Evolutionary conservation across 2,113 vertebrate species (phyloP).

Genomic region (Colius striatus): DNA sequence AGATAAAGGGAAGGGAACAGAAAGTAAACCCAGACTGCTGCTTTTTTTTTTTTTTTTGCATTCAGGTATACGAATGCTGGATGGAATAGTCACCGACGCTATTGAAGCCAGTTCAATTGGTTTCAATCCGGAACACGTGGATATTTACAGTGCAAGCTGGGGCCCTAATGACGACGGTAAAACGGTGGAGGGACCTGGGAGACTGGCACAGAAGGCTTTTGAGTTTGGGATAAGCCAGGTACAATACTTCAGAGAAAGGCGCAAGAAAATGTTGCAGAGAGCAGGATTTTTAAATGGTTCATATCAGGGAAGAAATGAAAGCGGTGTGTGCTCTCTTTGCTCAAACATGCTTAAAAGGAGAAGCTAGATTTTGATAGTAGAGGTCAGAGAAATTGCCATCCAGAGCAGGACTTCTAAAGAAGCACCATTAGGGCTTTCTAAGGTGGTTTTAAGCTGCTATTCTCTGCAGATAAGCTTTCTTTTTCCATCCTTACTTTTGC

Average conservation of each 20-base stretch:
- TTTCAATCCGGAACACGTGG: conserved; percentile 93
- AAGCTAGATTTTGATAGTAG: neutral
- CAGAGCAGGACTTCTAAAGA: neutral
- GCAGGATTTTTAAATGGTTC: neutral
- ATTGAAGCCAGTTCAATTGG: conserved; percentile 98
- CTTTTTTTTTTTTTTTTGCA: neutral
- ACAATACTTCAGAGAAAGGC: neutral
- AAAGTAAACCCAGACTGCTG: neutral
- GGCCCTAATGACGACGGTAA: conserved; percentile 98
- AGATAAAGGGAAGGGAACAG: neutral
- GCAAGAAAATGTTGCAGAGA: neutral
- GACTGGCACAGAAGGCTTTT: conserved; percentile 95
- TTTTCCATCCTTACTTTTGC: neutral
- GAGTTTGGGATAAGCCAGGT: conserved; percentile 97
- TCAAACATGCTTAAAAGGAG: neutral
- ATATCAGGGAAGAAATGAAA: neutral
- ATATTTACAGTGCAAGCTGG: conserved; percentile 99
- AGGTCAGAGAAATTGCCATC: neutral
- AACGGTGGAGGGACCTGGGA: conserved; percentile 95
- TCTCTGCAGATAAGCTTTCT: neutral
- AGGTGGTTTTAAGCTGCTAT: neutral
- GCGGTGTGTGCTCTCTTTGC: neutral
- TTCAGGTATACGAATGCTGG: conserved; percentile 95
- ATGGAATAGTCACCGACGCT: conserved; percentile 96
- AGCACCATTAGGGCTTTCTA: neutral